These are phyloP conservation scores for Caenorhabditis parvicauda DNA, from an alignment of 2,888 invertebrate species.

Conservation along the genomic window DNA sequence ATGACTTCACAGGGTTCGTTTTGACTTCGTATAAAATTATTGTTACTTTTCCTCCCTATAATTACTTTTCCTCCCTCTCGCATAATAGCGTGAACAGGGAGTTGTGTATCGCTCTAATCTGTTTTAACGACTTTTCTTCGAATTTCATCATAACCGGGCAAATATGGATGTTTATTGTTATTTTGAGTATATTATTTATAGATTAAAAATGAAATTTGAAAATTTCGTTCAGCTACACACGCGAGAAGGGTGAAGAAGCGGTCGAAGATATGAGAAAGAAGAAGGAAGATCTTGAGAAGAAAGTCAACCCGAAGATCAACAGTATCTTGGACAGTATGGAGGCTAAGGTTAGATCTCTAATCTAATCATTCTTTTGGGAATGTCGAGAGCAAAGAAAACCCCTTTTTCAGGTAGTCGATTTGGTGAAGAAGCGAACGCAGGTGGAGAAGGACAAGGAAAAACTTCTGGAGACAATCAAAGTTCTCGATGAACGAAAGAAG, in stretches of 20 bases:
- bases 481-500: slow-evolving; percentile 87
- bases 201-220: slow-evolving; percentile 72
- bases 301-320: slow-evolving; percentile 65
- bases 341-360: slow-evolving; percentile 20
- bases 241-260: neutral
- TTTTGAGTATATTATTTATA: too few relatives aligned
- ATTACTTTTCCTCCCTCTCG: too few relatives aligned
- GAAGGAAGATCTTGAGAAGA: slow-evolving; percentile 74
- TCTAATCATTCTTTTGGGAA: neutral
- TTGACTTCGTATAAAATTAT: too few relatives aligned
- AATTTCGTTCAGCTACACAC: slow-evolving; percentile 11
- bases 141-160: too few relatives aligned
- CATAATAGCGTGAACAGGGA: too few relatives aligned
- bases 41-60: too few relatives aligned
- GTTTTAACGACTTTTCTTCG: too few relatives aligned
- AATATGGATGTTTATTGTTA: too few relatives aligned
- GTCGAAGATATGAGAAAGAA: slow-evolving; percentile 70
- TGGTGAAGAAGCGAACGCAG: slow-evolving; percentile 74
- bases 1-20: slow-evolving; percentile 64
- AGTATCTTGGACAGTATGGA: slow-evolving; percentile 30
- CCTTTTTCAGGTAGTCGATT: slow-evolving; percentile 70
- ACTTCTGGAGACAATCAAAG: slow-evolving; percentile 77
- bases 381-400: neutral
- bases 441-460: slow-evolving; percentile 76
- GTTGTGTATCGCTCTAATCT: too few relatives aligned